phyloP scores from a whole-genome alignment of 2,888 invertebrate genomes.

The Scaptomyza polygonia region DNA sequence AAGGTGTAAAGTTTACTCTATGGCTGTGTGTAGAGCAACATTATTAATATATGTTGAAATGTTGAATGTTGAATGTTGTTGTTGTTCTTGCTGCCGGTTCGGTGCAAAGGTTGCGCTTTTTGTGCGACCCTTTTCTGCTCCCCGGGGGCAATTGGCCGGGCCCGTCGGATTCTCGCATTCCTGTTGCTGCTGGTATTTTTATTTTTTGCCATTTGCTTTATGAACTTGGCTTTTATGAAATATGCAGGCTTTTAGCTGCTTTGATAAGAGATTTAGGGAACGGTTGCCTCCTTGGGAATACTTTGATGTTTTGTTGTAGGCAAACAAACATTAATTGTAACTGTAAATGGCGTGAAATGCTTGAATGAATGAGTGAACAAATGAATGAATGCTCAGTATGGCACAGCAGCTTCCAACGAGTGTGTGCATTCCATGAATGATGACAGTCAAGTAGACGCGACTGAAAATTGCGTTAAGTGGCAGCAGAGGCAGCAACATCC shows the following conservation, averaged over 20 bases:
- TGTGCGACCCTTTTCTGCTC: constrained; percentile 63
- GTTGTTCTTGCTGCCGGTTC: constrained; percentile 41
- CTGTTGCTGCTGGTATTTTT: constrained; percentile 1
- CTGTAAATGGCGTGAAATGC: constrained; percentile 77
- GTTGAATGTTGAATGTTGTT: too few species aligned
- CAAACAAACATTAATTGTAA: constrained; percentile 78
- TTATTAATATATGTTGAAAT: constrained; percentile 68
- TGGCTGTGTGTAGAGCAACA: constrained; percentile 46
- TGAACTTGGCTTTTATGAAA: constrained; percentile 75
- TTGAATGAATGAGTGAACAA: constrained; percentile 54
- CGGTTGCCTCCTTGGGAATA: constrained; percentile 19
- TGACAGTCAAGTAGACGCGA: constrained; percentile 66
- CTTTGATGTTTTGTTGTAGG: constrained; percentile 62
- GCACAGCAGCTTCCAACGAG: constrained; percentile 28
- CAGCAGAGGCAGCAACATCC: constrained; percentile 22
- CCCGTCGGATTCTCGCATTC: constrained; percentile 38
- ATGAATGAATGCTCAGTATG: constrained; percentile 31
- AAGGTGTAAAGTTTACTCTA: constrained; percentile 62
- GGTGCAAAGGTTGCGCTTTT: constrained; percentile 67
- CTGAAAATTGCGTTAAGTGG: constrained; percentile 75
- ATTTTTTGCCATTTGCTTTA: constrained; percentile 43
- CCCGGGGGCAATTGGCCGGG: constrained; percentile 57
- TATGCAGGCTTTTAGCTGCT: constrained; percentile 67
- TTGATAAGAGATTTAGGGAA: constrained; percentile 39
- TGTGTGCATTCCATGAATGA: constrained; percentile 54